Evolutionary conservation across 2,797 vertebrate species (phyloP).

Genomic region (Manis javanica): DNA sequence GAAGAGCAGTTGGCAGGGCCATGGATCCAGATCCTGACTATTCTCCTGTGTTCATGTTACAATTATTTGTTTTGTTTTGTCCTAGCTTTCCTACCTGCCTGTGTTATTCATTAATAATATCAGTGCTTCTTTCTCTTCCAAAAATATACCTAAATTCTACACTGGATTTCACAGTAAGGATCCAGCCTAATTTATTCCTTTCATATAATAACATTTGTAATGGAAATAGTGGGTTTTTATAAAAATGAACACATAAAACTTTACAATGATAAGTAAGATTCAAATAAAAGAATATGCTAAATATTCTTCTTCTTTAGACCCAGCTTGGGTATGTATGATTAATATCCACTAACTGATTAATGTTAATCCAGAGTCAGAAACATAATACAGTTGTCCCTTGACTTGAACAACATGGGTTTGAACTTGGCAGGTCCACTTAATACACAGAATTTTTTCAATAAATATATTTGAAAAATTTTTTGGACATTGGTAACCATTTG

Average conservation of each 20-base stretch:
- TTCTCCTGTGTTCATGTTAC: neutral
- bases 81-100: neutral
- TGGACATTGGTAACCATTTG: too few species aligned
- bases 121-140: slow-evolving; percentile 16
- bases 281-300: neutral
- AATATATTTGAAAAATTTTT: too few species aligned
- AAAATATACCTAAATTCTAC: neutral
- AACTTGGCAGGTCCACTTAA: too few species aligned
- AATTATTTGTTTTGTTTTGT: slow-evolving; percentile 5
- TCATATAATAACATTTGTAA: neutral
- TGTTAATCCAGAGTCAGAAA: slow-evolving; percentile 51
- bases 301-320: neutral
- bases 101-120: neutral
- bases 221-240: neutral
- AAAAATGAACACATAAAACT: slow-evolving; percentile 19
- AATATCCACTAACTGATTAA: neutral
- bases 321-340: neutral
- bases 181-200: neutral
- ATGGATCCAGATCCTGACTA: neutral
- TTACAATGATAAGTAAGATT: slow-evolving; percentile 4
- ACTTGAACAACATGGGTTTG: too few species aligned
- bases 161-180: neutral
- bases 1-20: neutral
- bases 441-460: too few species aligned
- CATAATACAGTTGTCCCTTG: neutral